Percentiles rank a stretch among this genome's conserved stretches.
Evolutionary conservation across 2,113 vertebrate genomes (phyloP).

Genomic region (Isichthys henryi): DNA sequence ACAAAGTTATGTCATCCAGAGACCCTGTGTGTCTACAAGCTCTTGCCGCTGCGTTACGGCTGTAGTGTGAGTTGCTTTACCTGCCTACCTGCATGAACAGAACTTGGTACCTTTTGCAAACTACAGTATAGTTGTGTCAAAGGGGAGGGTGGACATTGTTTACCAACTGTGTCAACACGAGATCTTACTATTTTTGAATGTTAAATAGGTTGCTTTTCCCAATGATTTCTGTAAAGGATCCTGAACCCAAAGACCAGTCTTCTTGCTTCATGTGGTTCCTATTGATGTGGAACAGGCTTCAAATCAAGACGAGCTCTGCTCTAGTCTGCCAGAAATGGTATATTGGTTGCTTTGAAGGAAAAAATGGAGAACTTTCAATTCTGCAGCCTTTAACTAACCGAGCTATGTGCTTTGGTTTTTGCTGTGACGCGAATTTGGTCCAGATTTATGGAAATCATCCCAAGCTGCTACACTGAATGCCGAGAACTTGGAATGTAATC

Average conservation of each 20-base stretch:
- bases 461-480: slow-evolving; percentile 23
- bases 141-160: neutral
- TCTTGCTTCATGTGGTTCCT: neutral
- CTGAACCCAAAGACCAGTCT: neutral
- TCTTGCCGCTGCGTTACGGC: neutral
- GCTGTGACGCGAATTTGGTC: slow-evolving; percentile 29
- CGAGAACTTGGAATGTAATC: slow-evolving; percentile 30
- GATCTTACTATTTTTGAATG: neutral
- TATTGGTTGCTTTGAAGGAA: slow-evolving; percentile 31
- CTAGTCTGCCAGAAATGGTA: slow-evolving; percentile 36
- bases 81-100: neutral
- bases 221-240: neutral
- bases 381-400: slow-evolving; percentile 25
- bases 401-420: slow-evolving; percentile 32
- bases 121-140: neutral
- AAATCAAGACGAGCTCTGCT: slow-evolving; percentile 20
- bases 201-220: neutral
- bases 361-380: slow-evolving; percentile 18
- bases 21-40: neutral
- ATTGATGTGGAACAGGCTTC: slow-evolving; percentile 11
- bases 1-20: neutral
- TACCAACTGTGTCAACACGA: neutral
- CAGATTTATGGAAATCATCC: slow-evolving; percentile 19
- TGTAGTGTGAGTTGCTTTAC: neutral
- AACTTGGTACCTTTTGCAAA: neutral